Base-by-base conservation (phyloP, 2,113 vertebrate genomes). In the Ifrita kowaldi region DNA sequence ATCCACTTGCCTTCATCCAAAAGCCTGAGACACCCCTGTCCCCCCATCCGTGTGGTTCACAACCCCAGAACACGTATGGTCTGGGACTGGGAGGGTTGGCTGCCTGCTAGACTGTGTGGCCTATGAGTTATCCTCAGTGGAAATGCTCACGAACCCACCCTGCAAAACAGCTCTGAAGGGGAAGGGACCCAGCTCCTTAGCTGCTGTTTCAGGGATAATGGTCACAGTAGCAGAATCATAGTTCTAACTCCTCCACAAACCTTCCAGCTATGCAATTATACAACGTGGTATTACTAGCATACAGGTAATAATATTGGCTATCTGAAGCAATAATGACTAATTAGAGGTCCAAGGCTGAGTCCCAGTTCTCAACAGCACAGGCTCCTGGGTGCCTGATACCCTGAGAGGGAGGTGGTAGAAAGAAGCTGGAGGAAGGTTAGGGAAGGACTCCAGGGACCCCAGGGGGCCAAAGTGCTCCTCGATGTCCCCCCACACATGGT, bases 41-140 rank as follows among this genome's bases (percentile, higher is more conserved):
- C 16, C 27, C 10, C 4, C 17, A 44, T 13, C 13, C 47, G 16
- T 0, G 0, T 15, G 11, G 35, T 30, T 89, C 52, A 60, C 1
- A 2, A 20, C 69, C 42, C 13, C 53, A 70, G n/a, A 60, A 67
- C 18, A 46, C 0, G 0, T 6, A 5, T n/a, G 26, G 9, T 42
- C 7, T 47, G 42, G 70, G 30, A 50, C 24, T 0, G 3, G 30
- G 39, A 49, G 0, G 0, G 2, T 7, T 67, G 24, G 7, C 28
- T 67, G 44, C 47, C 52, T 4, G 0, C 47, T 41, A 80, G 49
- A 19, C 50, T 37, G 1, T 21, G 53, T 68, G 50, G 18, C 7
- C 55, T 33, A 2, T 0, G 10, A 80, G 18, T 63, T 84, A 63
- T 55, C 50, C 32, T 83, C 59, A 46, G 30, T 35, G 39, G 13